These are phyloP conservation scores for Chloroceryle amazona DNA, from an alignment of 2,797 vertebrate species.

Conservation along the genomic window DNA sequence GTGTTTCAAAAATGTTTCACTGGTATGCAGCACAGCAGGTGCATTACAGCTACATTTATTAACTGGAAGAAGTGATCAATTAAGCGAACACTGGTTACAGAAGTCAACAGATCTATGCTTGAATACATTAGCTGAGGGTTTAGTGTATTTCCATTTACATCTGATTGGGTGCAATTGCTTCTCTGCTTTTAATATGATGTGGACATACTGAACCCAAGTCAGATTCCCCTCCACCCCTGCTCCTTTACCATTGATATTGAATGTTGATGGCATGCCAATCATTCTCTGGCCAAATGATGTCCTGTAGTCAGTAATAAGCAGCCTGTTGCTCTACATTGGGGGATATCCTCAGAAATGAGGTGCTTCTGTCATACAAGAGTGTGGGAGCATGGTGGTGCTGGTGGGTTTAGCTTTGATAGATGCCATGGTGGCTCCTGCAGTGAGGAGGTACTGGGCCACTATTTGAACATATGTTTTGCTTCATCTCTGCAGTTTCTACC, in stretches of 20 bases:
- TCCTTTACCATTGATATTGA: not conserved
- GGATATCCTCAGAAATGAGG: not conserved
- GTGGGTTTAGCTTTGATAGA: not conserved
- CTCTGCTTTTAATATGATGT: not conserved
- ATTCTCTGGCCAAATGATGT: not conserved
- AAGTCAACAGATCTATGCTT: constrained; percentile 36
- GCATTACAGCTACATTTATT: not conserved
- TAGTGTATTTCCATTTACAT: not conserved
- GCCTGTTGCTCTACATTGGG: not conserved
- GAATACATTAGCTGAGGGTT: constrained; percentile 1
- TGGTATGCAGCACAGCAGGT: not conserved
- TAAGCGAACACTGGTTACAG: constrained; percentile 39
- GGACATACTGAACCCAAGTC: not conserved
- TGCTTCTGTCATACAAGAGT: not conserved
- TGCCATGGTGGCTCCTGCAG: not conserved
- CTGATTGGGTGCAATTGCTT: not conserved
- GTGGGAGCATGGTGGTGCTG: not conserved
- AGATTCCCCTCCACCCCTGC: not conserved
- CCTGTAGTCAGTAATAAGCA: not conserved
- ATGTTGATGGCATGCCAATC: not conserved
- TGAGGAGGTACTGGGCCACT: fast-evolving
- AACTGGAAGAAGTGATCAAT: not conserved
- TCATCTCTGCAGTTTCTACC: not conserved
- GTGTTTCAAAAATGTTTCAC: not conserved
- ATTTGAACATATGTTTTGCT: not conserved